Evolutionary conservation across 2,113 vertebrate genomes (phyloP).

Genomic region (Tetrao urogallus): DNA sequence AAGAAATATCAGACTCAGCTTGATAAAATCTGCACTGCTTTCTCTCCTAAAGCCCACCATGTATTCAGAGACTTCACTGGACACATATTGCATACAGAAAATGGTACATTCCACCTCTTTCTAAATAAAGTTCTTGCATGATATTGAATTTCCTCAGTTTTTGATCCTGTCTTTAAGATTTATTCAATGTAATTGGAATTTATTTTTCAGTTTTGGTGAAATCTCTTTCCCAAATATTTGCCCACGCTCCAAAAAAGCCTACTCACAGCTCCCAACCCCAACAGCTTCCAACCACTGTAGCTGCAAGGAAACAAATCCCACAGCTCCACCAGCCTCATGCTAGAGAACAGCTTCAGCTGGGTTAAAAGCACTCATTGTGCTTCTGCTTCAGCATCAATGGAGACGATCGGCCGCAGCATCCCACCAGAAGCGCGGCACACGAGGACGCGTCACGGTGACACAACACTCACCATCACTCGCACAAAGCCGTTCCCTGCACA

Average conservation of each 20-base stretch:
- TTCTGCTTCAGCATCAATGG: not conserved
- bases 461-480: not conserved
- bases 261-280: not conserved
- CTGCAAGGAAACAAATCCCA: not conserved
- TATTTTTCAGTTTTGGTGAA: not conserved
- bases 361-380: not conserved
- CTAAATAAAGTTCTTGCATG: not conserved
- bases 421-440: fast-evolving
- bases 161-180: not conserved
- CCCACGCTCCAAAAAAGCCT: not conserved
- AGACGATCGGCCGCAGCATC: not conserved
- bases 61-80: not conserved
- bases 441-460: fast-evolving
- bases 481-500: not conserved
- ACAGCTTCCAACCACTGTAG: not conserved
- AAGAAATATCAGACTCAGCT: not conserved
- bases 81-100: not conserved
- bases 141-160: not conserved
- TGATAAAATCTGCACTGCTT: not conserved
- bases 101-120: not conserved
- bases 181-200: not conserved
- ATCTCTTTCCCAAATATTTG: not conserved
- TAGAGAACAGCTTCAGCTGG: not conserved
- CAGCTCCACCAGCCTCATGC: not conserved
- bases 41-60: not conserved